A percentile compares a stretch with the other conserved stretches of the same genome.
Conservation (phyloP, 2,797 vertebrate genomes). For the Falco biarmicus region DNA sequence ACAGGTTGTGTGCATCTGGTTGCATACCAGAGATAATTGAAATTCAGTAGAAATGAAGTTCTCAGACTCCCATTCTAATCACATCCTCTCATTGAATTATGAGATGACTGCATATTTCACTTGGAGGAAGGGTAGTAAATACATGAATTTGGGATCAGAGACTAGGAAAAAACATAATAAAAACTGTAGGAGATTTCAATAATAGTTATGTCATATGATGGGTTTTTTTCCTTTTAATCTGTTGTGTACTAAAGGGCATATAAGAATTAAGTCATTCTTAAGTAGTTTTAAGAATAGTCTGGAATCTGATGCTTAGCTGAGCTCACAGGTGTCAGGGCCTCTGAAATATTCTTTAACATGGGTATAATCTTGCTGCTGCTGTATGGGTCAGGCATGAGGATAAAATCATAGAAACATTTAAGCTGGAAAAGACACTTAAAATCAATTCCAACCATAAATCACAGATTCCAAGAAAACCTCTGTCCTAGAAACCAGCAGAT, state of each 20-base stretch:
- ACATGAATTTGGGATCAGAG: not conserved
- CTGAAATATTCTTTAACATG: not conserved
- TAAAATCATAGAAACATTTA: not conserved
- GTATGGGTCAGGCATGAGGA: not conserved
- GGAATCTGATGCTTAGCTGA: not conserved
- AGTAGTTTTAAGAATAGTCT: not conserved
- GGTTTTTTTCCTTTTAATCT: not conserved
- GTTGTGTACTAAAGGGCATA: not conserved
- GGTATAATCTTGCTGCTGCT: not conserved
- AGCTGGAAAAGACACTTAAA: not conserved
- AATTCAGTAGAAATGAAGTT: not conserved
- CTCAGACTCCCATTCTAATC: slow-evolving; percentile 22
- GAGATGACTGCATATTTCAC: slow-evolving; percentile 3
- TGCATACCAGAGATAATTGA: slow-evolving; percentile 26
- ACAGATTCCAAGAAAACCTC: not conserved
- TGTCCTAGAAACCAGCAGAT: not conserved
- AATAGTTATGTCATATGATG: not conserved
- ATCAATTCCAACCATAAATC: not conserved
- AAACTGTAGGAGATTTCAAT: not conserved
- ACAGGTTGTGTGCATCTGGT: slow-evolving; percentile 20
- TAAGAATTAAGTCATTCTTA: not conserved
- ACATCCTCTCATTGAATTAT: slow-evolving; percentile 21
- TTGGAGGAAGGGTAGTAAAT: not conserved
- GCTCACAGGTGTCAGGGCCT: not conserved
- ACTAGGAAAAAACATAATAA: not conserved